Evolutionary conservation across 2,797 vertebrate species (phyloP), one percentile per base, ranked within the genome.

Genomic region (Leptatherina wallacei): DNA sequence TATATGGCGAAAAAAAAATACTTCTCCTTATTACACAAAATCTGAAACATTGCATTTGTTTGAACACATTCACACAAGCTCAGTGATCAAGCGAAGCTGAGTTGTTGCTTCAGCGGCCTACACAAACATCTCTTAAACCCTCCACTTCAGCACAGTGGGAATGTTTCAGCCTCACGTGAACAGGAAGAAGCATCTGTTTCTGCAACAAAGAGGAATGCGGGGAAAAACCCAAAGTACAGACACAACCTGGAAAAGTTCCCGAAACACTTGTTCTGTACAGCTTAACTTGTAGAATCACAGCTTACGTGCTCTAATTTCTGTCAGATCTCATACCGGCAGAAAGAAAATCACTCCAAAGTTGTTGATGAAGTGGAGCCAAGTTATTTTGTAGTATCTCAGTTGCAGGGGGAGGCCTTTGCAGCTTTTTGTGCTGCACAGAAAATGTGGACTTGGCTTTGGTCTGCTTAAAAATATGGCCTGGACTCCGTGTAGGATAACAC

Each of bases 121-220:
- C 40, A 77, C 8, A 61, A 56, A 71, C 51, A 62, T 38, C 40
- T 27, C 27, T 62, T 27, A 16, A 52, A 62, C 35, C 20, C 44
- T 49, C 18, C 44, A 30, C 58, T 57, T 22, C 11, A 40, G 30
- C 29, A 30, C 42, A 80, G 44, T 6, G 33, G 55, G 29, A 60
- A 55, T 24, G 58, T 72, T 70, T 79, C 71, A 79, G 32, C 27
- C 75, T 89, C 81, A 85, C 79, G 40, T 86, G 61, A 85, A 11
- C 69, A 76, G 79, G 81, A 88, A 82, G 77, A 38, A 30, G 47
- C 69, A 77, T 85, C 84, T 79, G 80, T 73, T 72, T 83, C 80
- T 84, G 75, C 63, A 62, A 84, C 72, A 85, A 78, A 75, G 55
- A 77, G 6, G 24, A 85, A 73, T 29, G 70, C 51, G 67, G 63